Evolutionary conservation across 2,888 invertebrate species (phyloP).

Genomic region (Coleophora deauratella): DNA sequence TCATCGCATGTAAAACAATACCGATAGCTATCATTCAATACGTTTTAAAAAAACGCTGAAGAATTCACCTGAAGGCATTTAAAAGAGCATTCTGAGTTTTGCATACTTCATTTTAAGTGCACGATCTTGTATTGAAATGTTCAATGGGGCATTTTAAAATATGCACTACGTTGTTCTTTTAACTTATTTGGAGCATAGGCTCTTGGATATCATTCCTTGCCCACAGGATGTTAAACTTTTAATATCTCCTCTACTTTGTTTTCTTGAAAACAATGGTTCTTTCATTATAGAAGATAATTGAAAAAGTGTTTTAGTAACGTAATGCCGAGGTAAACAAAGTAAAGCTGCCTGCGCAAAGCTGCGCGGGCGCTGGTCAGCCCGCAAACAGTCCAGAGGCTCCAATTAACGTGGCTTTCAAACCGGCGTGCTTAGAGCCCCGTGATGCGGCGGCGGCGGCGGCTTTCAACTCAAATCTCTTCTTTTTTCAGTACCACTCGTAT

Average conservation of each 20-base stretch:
- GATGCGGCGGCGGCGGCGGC: constrained; percentile 46
- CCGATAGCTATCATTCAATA: constrained; percentile 54
- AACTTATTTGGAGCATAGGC: constrained; percentile 5
- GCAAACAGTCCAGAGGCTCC: constrained; percentile 19
- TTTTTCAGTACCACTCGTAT: too few relatives aligned
- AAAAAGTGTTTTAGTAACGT: constrained; percentile 3
- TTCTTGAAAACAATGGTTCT: too few relatives aligned
- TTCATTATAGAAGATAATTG: too few relatives aligned
- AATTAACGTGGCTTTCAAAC: constrained; percentile 58
- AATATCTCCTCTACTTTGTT: too few relatives aligned
- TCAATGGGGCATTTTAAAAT: constrained; percentile 38
- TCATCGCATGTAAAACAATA: constrained; percentile 62
- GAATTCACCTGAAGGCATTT: constrained; percentile 40
- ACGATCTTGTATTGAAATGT: constrained; percentile 49
- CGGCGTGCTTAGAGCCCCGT: constrained; percentile 37
- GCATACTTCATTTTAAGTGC: constrained; percentile 55
- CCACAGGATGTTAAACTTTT: too few relatives aligned
- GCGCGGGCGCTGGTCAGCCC: too few relatives aligned
- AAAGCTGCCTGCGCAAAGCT: too few relatives aligned
- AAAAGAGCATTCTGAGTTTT: constrained; percentile 42
- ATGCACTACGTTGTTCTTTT: constrained; percentile 15
- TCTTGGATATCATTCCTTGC: background rate
- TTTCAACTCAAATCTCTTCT: constrained; percentile 29
- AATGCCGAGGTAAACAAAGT: constrained; percentile 1
- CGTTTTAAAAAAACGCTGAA: constrained; percentile 50